Evolutionary conservation across 2,113 vertebrate genomes (phyloP).

Genomic region (Datnioides undecimradiatus): DNA sequence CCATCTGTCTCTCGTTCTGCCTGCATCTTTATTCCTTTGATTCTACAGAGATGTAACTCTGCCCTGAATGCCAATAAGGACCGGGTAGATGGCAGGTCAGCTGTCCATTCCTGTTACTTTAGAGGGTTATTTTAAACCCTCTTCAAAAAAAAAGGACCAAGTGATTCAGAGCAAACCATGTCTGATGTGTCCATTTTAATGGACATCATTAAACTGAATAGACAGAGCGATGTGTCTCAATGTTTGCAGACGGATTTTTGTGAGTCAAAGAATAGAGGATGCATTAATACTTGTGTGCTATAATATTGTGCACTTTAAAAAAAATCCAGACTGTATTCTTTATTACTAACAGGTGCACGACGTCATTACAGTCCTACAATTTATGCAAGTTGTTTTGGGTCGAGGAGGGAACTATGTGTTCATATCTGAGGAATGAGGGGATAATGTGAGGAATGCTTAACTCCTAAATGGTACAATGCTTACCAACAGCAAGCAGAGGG

Average conservation of each 20-base stretch:
- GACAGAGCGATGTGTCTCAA: slow-evolving; percentile 22
- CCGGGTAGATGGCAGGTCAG: slow-evolving; percentile 33
- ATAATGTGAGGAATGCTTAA: slow-evolving; percentile 22
- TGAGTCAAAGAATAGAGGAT: slow-evolving; percentile 38
- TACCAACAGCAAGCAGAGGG: slow-evolving; percentile 42
- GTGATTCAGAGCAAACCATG: slow-evolving; percentile 50
- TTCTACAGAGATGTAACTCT: slow-evolving; percentile 39
- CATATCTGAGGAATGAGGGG: slow-evolving; percentile 15
- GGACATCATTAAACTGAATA: slow-evolving; percentile 51
- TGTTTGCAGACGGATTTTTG: slow-evolving; percentile 47
- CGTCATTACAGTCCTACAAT: slow-evolving; percentile 19
- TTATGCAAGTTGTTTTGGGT: neutral
- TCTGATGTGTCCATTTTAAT: slow-evolving; percentile 62
- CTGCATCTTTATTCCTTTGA: slow-evolving; percentile 30
- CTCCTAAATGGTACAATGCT: slow-evolving; percentile 32
- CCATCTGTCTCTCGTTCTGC: slow-evolving; percentile 20
- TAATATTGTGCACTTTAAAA: slow-evolving; percentile 33
- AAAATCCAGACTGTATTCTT: slow-evolving; percentile 32
- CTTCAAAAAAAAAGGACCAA: too few relatives aligned
- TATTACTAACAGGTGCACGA: slow-evolving; percentile 44
- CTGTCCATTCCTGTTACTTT: slow-evolving; percentile 50
- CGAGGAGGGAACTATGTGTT: slow-evolving; percentile 11
- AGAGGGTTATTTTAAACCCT: slow-evolving; percentile 15
- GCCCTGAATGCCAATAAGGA: slow-evolving; percentile 58
- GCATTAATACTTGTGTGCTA: slow-evolving; percentile 39